These are phyloP conservation scores for Adoxophyes honmai DNA, from an alignment of 1,140 invertebrate species.

Conservation along the genomic window DNA sequence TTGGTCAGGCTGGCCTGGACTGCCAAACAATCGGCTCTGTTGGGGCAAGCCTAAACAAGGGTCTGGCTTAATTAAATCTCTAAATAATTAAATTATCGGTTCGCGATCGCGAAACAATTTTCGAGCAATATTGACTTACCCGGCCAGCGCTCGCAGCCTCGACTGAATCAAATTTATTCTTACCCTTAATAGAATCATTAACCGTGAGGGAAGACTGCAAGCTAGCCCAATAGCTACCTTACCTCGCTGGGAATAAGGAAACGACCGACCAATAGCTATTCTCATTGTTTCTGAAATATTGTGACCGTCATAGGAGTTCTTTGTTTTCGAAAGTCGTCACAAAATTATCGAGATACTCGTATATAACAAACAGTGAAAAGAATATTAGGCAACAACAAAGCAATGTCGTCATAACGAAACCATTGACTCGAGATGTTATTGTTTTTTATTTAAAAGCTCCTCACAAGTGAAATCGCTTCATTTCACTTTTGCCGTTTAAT, in stretches of 20 bases:
- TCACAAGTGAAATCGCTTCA: too few relatives aligned
- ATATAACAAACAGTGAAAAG: too few relatives aligned
- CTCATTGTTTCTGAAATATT: too few relatives aligned
- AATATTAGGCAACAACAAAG: too few relatives aligned
- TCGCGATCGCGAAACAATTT: constrained; percentile 39
- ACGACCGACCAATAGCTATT: constrained; percentile 9
- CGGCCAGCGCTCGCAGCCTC: constrained; percentile 20
- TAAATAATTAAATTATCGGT: constrained; percentile 38
- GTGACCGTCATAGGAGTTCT: too few relatives aligned
- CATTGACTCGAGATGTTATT: too few relatives aligned
- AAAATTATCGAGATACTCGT: too few relatives aligned
- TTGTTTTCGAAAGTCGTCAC: too few relatives aligned
- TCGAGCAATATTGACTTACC: constrained; percentile 35
- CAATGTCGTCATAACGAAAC: too few relatives aligned
- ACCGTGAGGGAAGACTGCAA: constrained; percentile 19
- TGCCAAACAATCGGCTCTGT: not conserved
- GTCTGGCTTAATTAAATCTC: constrained; percentile 29
- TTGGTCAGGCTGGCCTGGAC: not conserved
- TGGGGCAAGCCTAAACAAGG: constrained; percentile 27
- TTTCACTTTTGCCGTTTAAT: too few relatives aligned
- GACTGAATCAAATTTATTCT: constrained; percentile 34
- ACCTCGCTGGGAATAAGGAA: constrained; percentile 13
- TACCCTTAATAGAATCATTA: constrained; percentile 37
- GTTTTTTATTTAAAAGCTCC: too few relatives aligned
- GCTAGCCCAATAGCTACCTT: constrained; percentile 15